Base-by-base conservation (phyloP, 92 coral and sea anemone species). In the Zoanthus sansibaricus region DNA sequence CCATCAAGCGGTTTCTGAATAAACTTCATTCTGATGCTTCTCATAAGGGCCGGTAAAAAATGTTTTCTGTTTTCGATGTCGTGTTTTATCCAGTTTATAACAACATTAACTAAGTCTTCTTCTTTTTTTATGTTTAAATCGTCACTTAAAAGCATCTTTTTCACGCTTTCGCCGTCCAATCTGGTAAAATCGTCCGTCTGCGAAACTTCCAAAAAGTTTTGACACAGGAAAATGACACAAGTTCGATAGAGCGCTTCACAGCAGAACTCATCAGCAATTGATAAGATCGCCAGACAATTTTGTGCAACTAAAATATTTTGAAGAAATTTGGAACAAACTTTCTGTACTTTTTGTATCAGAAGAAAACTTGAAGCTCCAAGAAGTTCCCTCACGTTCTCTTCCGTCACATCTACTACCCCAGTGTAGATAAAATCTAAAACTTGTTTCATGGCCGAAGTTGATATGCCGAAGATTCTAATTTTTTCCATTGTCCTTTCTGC, bases 371-470 rank as follows among this genome's bases (percentile, higher is more conserved):
- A 96, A 3, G 94, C 95, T 76, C 92, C 91, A 18, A 96, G 90
- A 76, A 96, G 87, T 16, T 92, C 92, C 25, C 92, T 52, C 0
- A 95, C 95, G 51, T 94, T 93, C 32, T 91, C 91, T 76, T 89
- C 71, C 48, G 93, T 80, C 47, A 96, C 87, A 49, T 78, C 73
- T 58, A 95, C 71, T 45, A 83, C 77, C 30, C 98, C 98, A 11
- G 97, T 96, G 95, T 96, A 96, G 64, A 96, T 89, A 76, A 83
- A 96, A 30, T 96, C 95, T 17, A 96, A 75, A 16, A 96, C 66
- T 79, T 88, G 83, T 70, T 64, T 74, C 75, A 96, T 88, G 4
- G 97, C 95, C 2, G 77, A 79, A 0, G 98, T 88, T 31, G 87
- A 83, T 25, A 93, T 79, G 70, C 89, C 92, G 3, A 69, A 77